Percentiles rank a stretch among this genome's conserved stretches.
Evolutionary conservation across 1,140 invertebrate genomes (phyloP).

Genomic region (Dendrolimus kikuchii): DNA sequence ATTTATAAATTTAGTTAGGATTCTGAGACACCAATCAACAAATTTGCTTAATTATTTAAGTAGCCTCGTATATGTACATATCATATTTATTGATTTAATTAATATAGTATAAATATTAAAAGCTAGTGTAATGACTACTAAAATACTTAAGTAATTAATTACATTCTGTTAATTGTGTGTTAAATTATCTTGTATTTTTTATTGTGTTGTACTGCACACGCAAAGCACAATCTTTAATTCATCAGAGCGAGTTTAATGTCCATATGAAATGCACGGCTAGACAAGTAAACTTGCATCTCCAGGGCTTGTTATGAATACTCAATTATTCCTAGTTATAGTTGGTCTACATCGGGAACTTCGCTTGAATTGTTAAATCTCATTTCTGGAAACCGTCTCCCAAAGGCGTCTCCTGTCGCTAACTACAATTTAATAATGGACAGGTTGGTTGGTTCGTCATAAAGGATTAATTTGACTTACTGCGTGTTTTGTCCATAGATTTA

Average conservation of each 20-base stretch:
- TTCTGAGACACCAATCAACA: constrained; percentile 2
- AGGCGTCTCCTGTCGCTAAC: constrained; percentile 49
- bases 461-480: constrained; percentile 13
- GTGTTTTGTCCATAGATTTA: neutral
- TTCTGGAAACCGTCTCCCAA: constrained; percentile 50
- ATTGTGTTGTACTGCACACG: no score
- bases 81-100: no score
- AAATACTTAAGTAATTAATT: no score
- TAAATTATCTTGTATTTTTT: no score
- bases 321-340: constrained; percentile 45
- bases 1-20: constrained; percentile 9
- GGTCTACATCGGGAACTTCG: constrained; percentile 43
- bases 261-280: constrained; percentile 1
- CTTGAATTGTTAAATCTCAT: constrained; percentile 66
- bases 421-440: constrained; percentile 61
- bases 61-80: no score
- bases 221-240: no score
- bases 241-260: no score
- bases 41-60: no score
- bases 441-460: constrained; percentile 19
- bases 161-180: no score
- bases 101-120: no score
- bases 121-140: no score
- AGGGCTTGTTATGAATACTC: constrained; percentile 24
- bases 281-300: constrained; percentile 11